Conservation (phyloP, 2,888 invertebrate species). For the Steinernema carpocapsae region DNA sequence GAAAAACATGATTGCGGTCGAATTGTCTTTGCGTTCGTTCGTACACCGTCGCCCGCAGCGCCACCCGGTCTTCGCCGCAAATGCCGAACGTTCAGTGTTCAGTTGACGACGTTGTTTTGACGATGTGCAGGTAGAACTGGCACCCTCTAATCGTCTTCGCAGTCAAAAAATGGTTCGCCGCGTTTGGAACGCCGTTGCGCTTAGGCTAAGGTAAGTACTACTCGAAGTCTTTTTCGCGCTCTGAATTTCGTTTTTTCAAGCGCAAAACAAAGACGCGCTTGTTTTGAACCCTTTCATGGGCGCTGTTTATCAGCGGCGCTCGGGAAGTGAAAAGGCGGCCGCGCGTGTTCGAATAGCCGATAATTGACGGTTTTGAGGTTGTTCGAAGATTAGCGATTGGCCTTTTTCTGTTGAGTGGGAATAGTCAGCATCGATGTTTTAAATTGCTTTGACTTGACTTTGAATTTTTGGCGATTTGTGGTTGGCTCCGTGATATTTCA, state of each 20-base stretch:
- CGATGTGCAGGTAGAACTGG: constrained; percentile 25
- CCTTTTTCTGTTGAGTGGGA: background rate
- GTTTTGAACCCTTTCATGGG: constrained; percentile 9
- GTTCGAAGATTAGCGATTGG: background rate
- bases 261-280: background rate
- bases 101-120: background rate
- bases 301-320: constrained; percentile 2
- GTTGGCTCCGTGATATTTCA: too few species aligned
- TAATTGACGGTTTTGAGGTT: constrained; percentile 22
- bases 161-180: background rate
- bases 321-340: background rate
- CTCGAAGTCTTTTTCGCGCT: background rate
- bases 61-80: too few species aligned
- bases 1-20: constrained; percentile 27
- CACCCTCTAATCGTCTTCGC: background rate
- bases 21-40: constrained; percentile 8
- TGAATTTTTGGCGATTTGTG: too few species aligned
- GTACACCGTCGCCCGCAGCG: background rate
- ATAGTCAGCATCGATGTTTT: background rate
- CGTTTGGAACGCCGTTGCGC: constrained; percentile 13
- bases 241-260: background rate
- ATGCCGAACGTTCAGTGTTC: too few species aligned
- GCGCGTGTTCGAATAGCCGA: constrained; percentile 1
- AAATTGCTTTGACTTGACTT: too few species aligned
- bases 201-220: background rate